A percentile compares a stretch with the other conserved stretches of the same genome.
These are phyloP conservation scores for Odocoileus virginianus DNA, from an alignment of 2,113 vertebrate species.

Conservation along the genomic window DNA sequence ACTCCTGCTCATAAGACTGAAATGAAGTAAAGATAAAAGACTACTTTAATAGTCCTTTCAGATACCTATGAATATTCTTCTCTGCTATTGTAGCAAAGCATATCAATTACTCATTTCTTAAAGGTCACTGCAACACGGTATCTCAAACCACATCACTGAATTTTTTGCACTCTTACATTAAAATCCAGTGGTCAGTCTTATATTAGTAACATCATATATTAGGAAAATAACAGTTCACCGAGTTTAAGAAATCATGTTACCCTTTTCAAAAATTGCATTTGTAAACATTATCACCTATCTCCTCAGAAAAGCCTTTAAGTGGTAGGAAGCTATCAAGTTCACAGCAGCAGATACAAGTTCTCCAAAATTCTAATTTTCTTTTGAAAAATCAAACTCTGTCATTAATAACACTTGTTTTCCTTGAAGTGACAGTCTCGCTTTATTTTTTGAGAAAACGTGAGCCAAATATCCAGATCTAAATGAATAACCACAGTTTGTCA, in stretches of 20 bases:
- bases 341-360: neutral
- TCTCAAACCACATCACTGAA: neutral
- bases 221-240: neutral
- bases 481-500: neutral
- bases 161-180: neutral
- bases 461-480: conserved; percentile 19
- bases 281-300: neutral
- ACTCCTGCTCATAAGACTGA: neutral
- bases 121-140: neutral
- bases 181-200: neutral
- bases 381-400: conserved; percentile 1
- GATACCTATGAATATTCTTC: neutral
- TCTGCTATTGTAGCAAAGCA: neutral
- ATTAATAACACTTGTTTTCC: conserved; percentile 39
- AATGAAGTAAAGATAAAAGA: neutral
- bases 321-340: neutral
- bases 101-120: neutral
- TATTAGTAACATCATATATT: neutral
- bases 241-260: neutral
- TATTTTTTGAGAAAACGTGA: conserved; percentile 4
- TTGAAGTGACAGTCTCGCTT: neutral
- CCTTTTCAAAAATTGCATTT: neutral
- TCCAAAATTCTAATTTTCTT: conserved; percentile 16
- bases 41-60: neutral
- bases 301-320: neutral